Evolutionary conservation across 2,888 invertebrate genomes (phyloP).

Genomic region (Netelia inedita): DNA sequence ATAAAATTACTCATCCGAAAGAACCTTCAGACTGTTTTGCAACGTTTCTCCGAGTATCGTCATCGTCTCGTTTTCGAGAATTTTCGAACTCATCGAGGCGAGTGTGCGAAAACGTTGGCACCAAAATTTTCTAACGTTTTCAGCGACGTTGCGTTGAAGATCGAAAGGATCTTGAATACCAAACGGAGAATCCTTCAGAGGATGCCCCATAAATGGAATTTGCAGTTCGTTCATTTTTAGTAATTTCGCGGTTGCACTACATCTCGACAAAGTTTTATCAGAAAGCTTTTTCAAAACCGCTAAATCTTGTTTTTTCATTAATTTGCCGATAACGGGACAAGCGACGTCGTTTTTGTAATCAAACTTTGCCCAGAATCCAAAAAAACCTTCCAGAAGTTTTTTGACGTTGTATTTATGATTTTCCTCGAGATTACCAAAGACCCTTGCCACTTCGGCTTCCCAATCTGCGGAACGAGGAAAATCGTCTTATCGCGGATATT

Average conservation of each 20-base stretch:
- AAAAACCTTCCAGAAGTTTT: conserved; percentile 83
- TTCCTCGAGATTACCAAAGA: conserved; percentile 34
- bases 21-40: too few relatives aligned
- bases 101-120: conserved; percentile 56
- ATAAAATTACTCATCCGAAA: too few relatives aligned
- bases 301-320: conserved; percentile 84
- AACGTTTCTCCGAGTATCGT: too few relatives aligned
- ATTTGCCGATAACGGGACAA: conserved; percentile 85
- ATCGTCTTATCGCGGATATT: not conserved
- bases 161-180: conserved; percentile 89
- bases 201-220: not conserved
- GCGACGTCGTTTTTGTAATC: conserved; percentile 83
- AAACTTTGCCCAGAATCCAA: conserved; percentile 84
- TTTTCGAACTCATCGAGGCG: conserved; percentile 52
- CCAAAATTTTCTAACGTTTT: conserved; percentile 80
- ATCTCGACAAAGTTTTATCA: conserved; percentile 82
- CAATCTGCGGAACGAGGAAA: conserved; percentile 66
- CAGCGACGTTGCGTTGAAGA: conserved; percentile 87
- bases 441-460: conserved; percentile 72
- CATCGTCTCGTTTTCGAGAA: conserved; percentile 3
- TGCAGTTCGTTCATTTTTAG: too few relatives aligned
- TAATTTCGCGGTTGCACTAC: conserved; percentile 67
- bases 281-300: conserved; percentile 78
- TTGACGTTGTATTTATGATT: conserved; percentile 67
- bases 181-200: conserved; percentile 84